A percentile compares a stretch with the other conserved stretches of the same genome.
phyloP scores from a whole-genome alignment of 2,113 vertebrate species.

The Scomber japonicus region DNA sequence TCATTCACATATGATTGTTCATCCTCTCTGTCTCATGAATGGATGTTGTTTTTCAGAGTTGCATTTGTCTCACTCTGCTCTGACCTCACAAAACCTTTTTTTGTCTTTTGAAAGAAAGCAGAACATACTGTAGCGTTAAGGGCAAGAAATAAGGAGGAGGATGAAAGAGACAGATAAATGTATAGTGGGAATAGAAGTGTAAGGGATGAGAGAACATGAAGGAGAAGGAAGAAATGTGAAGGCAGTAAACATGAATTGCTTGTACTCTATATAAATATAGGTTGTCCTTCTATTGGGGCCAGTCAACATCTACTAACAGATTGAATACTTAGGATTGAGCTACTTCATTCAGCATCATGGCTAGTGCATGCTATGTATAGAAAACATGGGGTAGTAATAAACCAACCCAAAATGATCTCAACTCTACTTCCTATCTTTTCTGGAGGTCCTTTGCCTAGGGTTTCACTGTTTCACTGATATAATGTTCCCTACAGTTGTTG shows the following conservation, averaged over 20 bases:
- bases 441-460: too few species aligned
- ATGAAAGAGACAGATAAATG: not conserved
- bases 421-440: too few species aligned
- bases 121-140: not conserved
- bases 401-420: too few species aligned
- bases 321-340: too few species aligned
- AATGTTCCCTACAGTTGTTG: too few species aligned
- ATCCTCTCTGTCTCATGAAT: not conserved
- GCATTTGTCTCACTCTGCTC: not conserved
- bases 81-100: not conserved
- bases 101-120: not conserved
- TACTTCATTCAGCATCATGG: too few species aligned
- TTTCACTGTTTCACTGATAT: too few species aligned
- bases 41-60: not conserved
- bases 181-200: not conserved
- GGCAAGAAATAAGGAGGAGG: not conserved
- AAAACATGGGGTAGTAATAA: too few species aligned
- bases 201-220: not conserved
- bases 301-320: too few species aligned
- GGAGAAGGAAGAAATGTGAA: not conserved
- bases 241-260: not conserved
- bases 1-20: conserved; percentile 10
- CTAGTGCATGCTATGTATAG: too few species aligned
- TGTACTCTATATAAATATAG: not conserved
- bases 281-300: too few species aligned